Conservation (phyloP, 1,140 invertebrate genomes). For the Anastrepha obliqua region DNA sequence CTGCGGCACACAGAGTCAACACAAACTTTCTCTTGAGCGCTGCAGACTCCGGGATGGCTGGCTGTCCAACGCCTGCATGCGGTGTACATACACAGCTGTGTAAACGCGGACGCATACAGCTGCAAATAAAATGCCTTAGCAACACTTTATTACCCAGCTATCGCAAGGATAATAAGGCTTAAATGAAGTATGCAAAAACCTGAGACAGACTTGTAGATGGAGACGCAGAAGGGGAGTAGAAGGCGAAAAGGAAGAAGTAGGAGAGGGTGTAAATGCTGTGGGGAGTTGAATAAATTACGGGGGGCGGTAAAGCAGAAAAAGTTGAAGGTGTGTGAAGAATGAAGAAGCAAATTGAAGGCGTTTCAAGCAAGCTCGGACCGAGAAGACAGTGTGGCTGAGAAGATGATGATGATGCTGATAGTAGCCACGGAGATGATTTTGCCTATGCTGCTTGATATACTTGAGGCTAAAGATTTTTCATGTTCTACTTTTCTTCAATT, state of each 20-base stretch:
- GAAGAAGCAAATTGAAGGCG: not conserved
- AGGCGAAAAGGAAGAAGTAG: too few species aligned
- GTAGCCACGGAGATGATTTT: constrained; percentile 12
- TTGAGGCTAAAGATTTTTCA: not conserved
- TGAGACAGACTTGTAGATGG: not conserved
- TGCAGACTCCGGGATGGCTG: not conserved
- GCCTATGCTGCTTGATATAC: not conserved
- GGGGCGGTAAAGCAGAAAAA: not conserved
- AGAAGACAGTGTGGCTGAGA: not conserved
- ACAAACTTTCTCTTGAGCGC: constrained; percentile 9
- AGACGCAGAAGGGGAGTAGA: too few species aligned
- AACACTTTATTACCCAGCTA: constrained; percentile 36
- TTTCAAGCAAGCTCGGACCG: not conserved
- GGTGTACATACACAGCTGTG: not conserved
- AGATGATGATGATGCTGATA: not conserved
- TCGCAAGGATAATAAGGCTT: constrained; percentile 35
- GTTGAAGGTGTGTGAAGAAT: not conserved
- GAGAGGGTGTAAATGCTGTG: too few species aligned
- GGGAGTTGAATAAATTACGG: not conserved
- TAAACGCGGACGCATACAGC: not conserved
- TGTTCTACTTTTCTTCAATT: not conserved
- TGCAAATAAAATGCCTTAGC: constrained; percentile 14
- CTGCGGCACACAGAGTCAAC: not conserved
- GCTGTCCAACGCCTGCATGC: not conserved
- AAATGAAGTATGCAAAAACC: constrained; percentile 10